Evolutionary conservation across 2,113 vertebrate species (phyloP), one percentile per base, ranked within the genome.

Genomic region (Vombatus ursinus): DNA sequence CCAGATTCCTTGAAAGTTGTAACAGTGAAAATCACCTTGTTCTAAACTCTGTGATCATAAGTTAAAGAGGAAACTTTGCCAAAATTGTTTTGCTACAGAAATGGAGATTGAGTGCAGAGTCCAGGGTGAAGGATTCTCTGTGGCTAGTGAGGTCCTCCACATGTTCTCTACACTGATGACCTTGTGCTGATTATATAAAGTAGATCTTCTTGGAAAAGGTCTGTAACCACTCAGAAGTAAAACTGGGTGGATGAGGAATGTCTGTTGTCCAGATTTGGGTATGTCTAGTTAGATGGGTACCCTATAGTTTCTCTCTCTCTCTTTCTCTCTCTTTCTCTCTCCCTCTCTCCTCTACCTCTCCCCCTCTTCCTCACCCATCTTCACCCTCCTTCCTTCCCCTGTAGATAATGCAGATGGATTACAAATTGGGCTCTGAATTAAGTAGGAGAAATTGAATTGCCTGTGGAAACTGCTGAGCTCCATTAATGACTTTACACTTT

Each of bases 281-380:
- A 54, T 26, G 53, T 54, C 8, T 54, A 54, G 53, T 26, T 54
- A 54, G 8, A 26, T 54, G 53, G 25, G 26, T 54, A 25, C 53
- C 53, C 8, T 54, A 6, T 53, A 54, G 53, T 51, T 51, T 51
- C 9, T 51, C 50, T 51, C 10, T 52, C 52, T 11, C 52, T 52
- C 11, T 12, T 12, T 52, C 51, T 23, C 26, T 31, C 26, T 4
- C 11, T 9, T 2, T 37, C 26, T 68, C 31, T 31, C 3, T 8
- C 3, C 0, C 28, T 10, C 0, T 11, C 26, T 2, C 11, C 28
- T 7, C 2, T 25, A 6, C 52, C 25, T 57, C 8, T 54, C 24
- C 26, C 8, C 54, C 8, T 28, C 23, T 24, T 24, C 23, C 23
- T 53, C 23, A 6, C 52, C 52, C 52, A 24, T 24, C 52, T 24